These are phyloP conservation scores for Therioaphis trifolii DNA, from an alignment of 2,888 invertebrate genomes.

Conservation along the genomic window DNA sequence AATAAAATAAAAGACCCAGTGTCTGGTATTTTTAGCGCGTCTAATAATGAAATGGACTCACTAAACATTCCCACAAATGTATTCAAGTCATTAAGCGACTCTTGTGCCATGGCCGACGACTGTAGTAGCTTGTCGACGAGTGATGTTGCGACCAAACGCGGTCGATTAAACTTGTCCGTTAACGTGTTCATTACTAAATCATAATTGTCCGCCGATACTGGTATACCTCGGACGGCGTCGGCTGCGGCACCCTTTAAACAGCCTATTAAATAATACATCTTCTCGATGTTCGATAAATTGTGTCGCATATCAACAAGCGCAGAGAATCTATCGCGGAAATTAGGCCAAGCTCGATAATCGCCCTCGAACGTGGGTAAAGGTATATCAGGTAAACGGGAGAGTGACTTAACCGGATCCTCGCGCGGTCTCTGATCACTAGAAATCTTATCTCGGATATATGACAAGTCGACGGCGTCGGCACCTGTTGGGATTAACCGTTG, in stretches of 20 bases:
- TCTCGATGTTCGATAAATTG: too few relatives aligned
- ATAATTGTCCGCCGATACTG: too few relatives aligned
- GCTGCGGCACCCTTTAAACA: not conserved
- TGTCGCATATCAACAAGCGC: too few relatives aligned
- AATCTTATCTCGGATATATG: not conserved
- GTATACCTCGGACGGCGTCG: not conserved
- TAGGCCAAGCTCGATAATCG: too few relatives aligned
- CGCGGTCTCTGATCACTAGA: too few relatives aligned
- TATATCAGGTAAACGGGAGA: too few relatives aligned
- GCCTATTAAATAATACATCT: not conserved
- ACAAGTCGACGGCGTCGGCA: not conserved
- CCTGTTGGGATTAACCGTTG: not conserved
- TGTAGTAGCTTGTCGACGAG: not conserved
- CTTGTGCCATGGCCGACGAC: not conserved
- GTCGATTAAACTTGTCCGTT: too few relatives aligned
- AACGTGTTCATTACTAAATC: too few relatives aligned
- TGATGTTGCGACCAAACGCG: too few relatives aligned
- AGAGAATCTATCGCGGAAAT: too few relatives aligned
- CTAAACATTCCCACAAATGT: not conserved
- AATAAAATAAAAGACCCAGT: not conserved
- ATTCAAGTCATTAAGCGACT: slow-evolving; percentile 8
- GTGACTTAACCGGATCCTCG: too few relatives aligned
- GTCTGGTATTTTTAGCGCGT: not conserved
- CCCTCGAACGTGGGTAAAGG: too few relatives aligned
- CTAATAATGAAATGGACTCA: not conserved